phyloP scores from a whole-genome alignment of 1,140 invertebrate genomes.

The Drosophila biarmipes region DNA sequence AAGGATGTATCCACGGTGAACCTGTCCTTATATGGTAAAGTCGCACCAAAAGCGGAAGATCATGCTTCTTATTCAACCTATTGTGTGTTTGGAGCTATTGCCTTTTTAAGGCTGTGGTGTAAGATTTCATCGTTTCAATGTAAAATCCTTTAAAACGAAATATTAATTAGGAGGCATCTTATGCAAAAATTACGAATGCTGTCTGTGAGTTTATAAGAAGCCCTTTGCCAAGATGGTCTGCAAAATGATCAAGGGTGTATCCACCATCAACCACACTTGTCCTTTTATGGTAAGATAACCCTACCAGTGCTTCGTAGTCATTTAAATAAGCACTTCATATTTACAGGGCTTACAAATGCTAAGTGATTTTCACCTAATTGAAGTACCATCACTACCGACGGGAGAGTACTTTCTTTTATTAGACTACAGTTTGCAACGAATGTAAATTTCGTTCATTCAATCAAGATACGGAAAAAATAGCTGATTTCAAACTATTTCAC shows the following conservation, averaged over 20 bases:
- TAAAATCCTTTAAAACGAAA: too few relatives aligned
- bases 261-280: constrained; percentile 59
- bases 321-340: too few relatives aligned
- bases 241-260: constrained; percentile 41
- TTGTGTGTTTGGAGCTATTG: too few relatives aligned
- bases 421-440: too few relatives aligned
- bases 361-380: constrained; percentile 32
- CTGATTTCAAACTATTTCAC: too few relatives aligned
- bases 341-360: constrained; percentile 44
- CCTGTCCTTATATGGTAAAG: constrained; percentile 55
- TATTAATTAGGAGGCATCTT: too few relatives aligned
- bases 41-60: neutral
- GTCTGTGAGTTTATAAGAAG: constrained; percentile 43
- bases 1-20: constrained; percentile 56
- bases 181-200: too few relatives aligned
- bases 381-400: neutral
- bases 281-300: constrained; percentile 35
- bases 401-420: constrained; percentile 49
- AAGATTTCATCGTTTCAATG: too few relatives aligned
- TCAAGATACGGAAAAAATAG: too few relatives aligned
- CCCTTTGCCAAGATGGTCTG: constrained; percentile 31
- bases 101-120: too few relatives aligned
- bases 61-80: too few relatives aligned
- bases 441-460: too few relatives aligned
- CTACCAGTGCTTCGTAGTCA: neutral